A percentile compares a stretch with the other conserved stretches of the same genome.
phyloP scores from a whole-genome alignment of 2,888 invertebrate species.

The Hirtodrosophila alboralis region DNA sequence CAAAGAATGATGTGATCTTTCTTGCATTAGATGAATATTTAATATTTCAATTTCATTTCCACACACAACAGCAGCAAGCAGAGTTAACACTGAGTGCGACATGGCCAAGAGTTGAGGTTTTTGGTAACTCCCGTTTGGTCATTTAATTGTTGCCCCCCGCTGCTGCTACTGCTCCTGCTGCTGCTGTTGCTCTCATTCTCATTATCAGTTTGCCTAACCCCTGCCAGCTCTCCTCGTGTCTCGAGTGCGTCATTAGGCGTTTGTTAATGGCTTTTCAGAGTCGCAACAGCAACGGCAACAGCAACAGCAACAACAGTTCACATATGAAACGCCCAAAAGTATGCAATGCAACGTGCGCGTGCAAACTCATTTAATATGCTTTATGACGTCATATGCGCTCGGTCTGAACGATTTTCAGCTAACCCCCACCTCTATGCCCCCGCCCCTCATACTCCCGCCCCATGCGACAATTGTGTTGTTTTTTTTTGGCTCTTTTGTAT shows the following conservation, averaged over 20 bases:
- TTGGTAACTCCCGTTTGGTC: conserved; percentile 44
- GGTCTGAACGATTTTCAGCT: conserved; percentile 43
- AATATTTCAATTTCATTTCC: conserved; percentile 70
- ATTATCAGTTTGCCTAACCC: conserved; percentile 61
- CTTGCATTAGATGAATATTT: conserved; percentile 69
- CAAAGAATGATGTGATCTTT: conserved; percentile 64
- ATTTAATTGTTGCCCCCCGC: conserved; percentile 49
- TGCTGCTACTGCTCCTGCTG: too few relatives aligned
- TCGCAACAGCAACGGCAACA: conserved; percentile 36
- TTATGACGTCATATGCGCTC: conserved; percentile 71
- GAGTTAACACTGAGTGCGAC: not conserved
- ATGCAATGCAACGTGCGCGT: conserved; percentile 52
- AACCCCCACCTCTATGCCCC: conserved; percentile 7
- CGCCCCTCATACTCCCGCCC: conserved; percentile 15
- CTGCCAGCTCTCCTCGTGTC: conserved; percentile 35
- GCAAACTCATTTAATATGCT: conserved; percentile 74
- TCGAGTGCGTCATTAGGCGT: conserved; percentile 74
- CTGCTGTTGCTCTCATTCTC: too few relatives aligned
- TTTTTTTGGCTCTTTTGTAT: conserved; percentile 28
- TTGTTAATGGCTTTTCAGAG: conserved; percentile 81
- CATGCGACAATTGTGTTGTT: conserved; percentile 46
- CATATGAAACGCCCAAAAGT: conserved; percentile 39
- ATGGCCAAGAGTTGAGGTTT: not conserved
- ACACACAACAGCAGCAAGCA: not conserved
- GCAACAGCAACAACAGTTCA: conserved; percentile 17